Evolutionary conservation across 2,797 vertebrate species (phyloP), one percentile per base, ranked within the genome.

Genomic region (Calcarius lapponicus): DNA sequence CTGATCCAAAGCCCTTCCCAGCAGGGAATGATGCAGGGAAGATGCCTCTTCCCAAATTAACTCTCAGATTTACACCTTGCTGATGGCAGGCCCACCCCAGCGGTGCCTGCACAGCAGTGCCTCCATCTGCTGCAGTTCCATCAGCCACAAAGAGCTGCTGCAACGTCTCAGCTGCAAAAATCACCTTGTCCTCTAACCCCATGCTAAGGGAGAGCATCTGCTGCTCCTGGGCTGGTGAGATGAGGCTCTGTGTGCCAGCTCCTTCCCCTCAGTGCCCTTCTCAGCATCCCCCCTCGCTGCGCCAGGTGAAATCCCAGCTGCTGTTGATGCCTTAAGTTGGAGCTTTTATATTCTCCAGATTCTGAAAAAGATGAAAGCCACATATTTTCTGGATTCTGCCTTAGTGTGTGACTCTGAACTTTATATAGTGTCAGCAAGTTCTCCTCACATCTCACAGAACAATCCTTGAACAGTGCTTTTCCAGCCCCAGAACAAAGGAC

Each of bases 371-470:
- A 32, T 54, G 32, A 54, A 54, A 20, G 5, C 31, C 8, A 20
- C 11, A 6, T 32, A 20, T 20, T 32, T 54, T 54, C 53, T 21
- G 31, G 31, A 54, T 54, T 54, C 3, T 54, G 53, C 31, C 19
- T 54, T 54, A 13, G 19, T 54, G 31, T 13, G 53, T 21, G 31
- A 32, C 53, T 53, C 48, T 40, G 36, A 32, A 8, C 5, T 40
- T 0, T 7, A 32, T 4, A 5, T 0, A 8, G 21, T 18, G 28
- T 5, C 3, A 17, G 21, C 20, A 12, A 20, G 28, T 4, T 51
- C 66, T 69, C 11, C 34, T 38, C 20, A 3, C 48, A 70, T 48
- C 8, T 18, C 28, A 40, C 66, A 32, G 6, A 51, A 13, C 34
- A 51, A 40, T 31, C 34, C 26, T 29, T 20, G 6, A 38, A 17